Evolutionary conservation across 37 sponge, comb jelly and placozoan genomes (phyloP), one percentile per base, ranked within the genome.

Genomic region (Corticium candelabrum): DNA sequence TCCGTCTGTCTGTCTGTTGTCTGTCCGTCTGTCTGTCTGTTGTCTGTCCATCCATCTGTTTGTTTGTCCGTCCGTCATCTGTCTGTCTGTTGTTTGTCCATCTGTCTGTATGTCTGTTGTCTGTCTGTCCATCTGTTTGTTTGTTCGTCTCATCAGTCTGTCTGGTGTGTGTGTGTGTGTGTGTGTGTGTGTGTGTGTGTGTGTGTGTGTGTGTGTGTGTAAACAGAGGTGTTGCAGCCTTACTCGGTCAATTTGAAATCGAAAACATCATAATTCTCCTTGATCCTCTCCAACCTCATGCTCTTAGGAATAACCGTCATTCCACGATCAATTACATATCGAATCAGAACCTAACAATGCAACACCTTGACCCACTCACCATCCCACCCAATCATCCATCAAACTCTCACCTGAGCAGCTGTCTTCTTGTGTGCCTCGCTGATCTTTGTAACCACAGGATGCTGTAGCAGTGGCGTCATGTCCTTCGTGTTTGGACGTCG

Each of bases 261-360:
- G 85, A 94, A 94, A 27, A 94, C 67, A 34, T 78, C 75, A 29
- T 68, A 81, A 79, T 94, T 94, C 72, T 94, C 91, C 0, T n/a
- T 40, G 35, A 94, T 90, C 34, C 94, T 84, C 34, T 87, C 78
- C 68, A 85, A 74, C 38, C 74, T 83, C 27, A 69, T 41, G 3
- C 87, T 83, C 76, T 83, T 87, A 39, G 91, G 91, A 35, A 94
- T 87, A 69, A 92, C 90, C 21, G 90, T 73, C 80, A 81, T 86
- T 1, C 90, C 94, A 39, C 86, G 85, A 50, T 94, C 89, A 2
- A 94, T 74, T 34, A 77, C 76, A 89, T 89, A 94, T 4, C 90
- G 82, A 3, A 94, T 87, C 84, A 94, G 84, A 4, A 90, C 39
- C 67, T 93, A 89, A 35, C 15, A 50, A 27, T 21, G 21, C 11